Percentiles rank a stretch among this genome's conserved stretches.
Evolutionary conservation across 2,888 invertebrate species (phyloP).

Genomic region (Chironomus riparius): DNA sequence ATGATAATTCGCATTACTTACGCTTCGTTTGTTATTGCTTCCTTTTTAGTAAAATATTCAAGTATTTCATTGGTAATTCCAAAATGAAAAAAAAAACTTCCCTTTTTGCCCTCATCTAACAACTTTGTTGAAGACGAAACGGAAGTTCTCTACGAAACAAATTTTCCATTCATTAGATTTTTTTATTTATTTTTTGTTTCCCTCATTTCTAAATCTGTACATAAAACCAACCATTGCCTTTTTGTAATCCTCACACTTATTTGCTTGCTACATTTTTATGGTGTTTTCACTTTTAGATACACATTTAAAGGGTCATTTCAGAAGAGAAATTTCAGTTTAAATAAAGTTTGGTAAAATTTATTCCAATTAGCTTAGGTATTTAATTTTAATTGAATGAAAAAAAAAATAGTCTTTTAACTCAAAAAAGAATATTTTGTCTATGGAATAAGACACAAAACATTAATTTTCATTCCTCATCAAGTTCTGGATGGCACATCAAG

Average conservation of each 20-base stretch:
- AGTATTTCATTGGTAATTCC: too few species aligned
- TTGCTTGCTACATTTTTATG: neutral
- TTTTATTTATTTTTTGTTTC: conserved; percentile 5
- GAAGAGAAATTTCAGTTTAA: too few species aligned
- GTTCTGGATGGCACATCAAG: too few species aligned
- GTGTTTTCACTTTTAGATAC: neutral
- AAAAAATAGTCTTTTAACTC: too few species aligned
- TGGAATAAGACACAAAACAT: too few species aligned
- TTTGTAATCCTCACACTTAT: neutral
- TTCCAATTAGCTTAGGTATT: too few species aligned
- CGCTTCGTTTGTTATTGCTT: conserved; percentile 13
- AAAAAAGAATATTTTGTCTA: too few species aligned
- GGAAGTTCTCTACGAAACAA: neutral
- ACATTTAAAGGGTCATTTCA: too few species aligned
- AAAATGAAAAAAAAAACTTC: neutral
- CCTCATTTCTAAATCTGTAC: neutral
- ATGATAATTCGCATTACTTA: conserved; percentile 18
- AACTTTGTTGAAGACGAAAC: neutral
- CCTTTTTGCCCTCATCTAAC: neutral
- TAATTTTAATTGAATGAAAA: too few species aligned
- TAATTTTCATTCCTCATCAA: too few species aligned
- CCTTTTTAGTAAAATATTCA: neutral
- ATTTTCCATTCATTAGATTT: conserved; percentile 17
- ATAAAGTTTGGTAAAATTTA: too few species aligned
- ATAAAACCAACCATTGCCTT: neutral